These are phyloP conservation scores for Lepetodrilus schrolli DNA, from an alignment of 2,888 invertebrate species.

Conservation along the genomic window DNA sequence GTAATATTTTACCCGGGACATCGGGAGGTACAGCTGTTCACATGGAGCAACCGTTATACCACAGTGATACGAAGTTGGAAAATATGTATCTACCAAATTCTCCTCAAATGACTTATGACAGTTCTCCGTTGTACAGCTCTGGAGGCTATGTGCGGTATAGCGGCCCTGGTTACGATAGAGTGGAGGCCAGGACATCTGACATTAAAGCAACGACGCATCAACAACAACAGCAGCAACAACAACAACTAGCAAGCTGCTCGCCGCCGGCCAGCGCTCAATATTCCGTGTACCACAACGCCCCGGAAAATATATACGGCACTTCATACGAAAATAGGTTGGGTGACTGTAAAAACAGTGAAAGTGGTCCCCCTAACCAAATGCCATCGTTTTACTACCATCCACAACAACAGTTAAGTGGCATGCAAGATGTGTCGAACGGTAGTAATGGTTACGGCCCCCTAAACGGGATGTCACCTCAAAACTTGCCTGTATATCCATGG, in stretches of 20 bases:
- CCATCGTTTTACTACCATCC: constrained; percentile 39
- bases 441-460: constrained; percentile 42
- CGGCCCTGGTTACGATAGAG: constrained; percentile 26
- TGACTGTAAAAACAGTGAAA: constrained; percentile 39
- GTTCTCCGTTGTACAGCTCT: constrained; percentile 26
- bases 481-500: constrained; percentile 57
- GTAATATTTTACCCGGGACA: constrained; percentile 34
- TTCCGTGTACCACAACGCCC: constrained; percentile 34
- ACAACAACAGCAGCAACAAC: constrained; percentile 35
- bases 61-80: constrained; percentile 28
- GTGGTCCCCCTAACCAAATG: constrained; percentile 36
- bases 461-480: constrained; percentile 47
- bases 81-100: constrained; percentile 29
- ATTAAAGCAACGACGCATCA: constrained; percentile 30
- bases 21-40: not conserved
- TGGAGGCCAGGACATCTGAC: constrained; percentile 22
- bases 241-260: constrained; percentile 33
- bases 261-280: constrained; percentile 40
- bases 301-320: constrained; percentile 35
- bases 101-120: constrained; percentile 34
- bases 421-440: constrained; percentile 40
- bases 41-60: constrained; percentile 28
- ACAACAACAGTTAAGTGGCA: constrained; percentile 38
- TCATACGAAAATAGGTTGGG: constrained; percentile 39
- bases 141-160: constrained; percentile 28